Evolutionary conservation across 2,888 invertebrate genomes (phyloP).

Genomic region (Strigamia maritima): DNA sequence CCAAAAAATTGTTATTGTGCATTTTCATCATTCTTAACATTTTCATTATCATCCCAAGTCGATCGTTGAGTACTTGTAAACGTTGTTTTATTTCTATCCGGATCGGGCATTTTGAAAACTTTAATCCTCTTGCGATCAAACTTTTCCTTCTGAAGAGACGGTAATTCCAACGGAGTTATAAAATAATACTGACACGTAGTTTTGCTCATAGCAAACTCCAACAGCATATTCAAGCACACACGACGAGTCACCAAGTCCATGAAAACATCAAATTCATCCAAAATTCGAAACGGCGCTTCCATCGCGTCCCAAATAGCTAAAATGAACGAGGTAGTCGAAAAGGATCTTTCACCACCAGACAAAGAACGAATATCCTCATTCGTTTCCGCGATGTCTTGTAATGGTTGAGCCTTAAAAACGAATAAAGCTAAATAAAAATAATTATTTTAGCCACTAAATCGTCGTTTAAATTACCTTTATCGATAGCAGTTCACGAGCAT

Average conservation of each 20-base stretch:
- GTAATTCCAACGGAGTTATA: constrained; percentile 71
- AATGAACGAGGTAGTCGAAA: constrained; percentile 90
- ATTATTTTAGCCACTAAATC: too few relatives aligned
- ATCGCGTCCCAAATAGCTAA: constrained; percentile 90
- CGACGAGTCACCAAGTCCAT: constrained; percentile 86
- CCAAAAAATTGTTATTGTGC: too few relatives aligned
- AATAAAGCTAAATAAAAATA: too few relatives aligned
- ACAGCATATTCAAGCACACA: constrained; percentile 71
- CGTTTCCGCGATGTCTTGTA: constrained; percentile 1
- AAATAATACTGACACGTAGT: constrained; percentile 77
- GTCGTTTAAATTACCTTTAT: constrained; percentile 47
- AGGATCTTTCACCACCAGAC: constrained; percentile 94
- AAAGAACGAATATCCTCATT: constrained; percentile 58
- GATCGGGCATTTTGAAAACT: constrained; percentile 40
- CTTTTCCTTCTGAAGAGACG: constrained; percentile 33
- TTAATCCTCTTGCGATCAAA: background rate
- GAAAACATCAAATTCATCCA: constrained; percentile 96
- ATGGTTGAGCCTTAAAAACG: constrained; percentile 41
- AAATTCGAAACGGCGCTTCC: constrained; percentile 84
- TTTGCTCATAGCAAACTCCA: constrained; percentile 68
- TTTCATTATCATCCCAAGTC: background rate
- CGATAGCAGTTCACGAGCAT: constrained; percentile 49
- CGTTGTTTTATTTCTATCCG: constrained; percentile 34
- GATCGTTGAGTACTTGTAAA: background rate
- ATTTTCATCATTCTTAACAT: too few relatives aligned